A percentile compares a stretch with the other conserved stretches of the same genome.
Conservation (phyloP, 2,888 invertebrate species). For the Elysia crispata region DNA sequence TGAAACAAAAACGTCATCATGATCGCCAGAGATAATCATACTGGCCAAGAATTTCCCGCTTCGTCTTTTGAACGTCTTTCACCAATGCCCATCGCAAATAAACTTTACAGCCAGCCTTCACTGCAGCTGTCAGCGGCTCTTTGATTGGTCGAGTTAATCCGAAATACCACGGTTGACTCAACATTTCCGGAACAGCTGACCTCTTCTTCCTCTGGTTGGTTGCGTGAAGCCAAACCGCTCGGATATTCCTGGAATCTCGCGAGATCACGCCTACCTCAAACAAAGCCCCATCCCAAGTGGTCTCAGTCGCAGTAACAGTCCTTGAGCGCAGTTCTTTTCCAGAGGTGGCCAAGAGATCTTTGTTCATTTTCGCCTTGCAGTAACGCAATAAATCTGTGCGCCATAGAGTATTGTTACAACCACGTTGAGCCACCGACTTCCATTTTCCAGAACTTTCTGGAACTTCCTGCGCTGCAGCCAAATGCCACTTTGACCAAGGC, state of each 20-base stretch:
- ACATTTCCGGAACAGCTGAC: too few relatives aligned
- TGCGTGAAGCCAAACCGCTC: background rate
- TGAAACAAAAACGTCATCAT: background rate
- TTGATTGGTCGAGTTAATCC: constrained; percentile 39
- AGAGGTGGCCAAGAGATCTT: background rate
- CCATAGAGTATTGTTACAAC: background rate
- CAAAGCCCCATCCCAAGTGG: background rate
- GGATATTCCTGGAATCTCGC: background rate
- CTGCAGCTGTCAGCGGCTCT: constrained; percentile 49
- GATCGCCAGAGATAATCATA: constrained; percentile 23
- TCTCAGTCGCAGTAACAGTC: too few relatives aligned
- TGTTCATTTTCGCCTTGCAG: background rate
- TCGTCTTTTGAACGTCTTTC: background rate
- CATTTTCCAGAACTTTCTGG: background rate
- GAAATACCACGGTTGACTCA: constrained; percentile 17
- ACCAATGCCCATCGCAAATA: constrained; percentile 57
- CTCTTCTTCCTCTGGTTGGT: too few relatives aligned
- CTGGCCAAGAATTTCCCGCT: background rate
- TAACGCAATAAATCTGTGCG: constrained; percentile 7
- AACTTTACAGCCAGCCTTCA: constrained; percentile 55
- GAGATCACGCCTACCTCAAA: constrained; percentile 16
- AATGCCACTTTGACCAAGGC: constrained; percentile 63
- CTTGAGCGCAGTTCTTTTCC: too few relatives aligned
- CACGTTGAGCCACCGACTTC: constrained; percentile 11
- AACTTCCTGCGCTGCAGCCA: constrained; percentile 48